Evolutionary conservation across 2,797 vertebrate genomes (phyloP), one percentile per base, ranked within the genome.

Genomic region (Hybognathus amarus): DNA sequence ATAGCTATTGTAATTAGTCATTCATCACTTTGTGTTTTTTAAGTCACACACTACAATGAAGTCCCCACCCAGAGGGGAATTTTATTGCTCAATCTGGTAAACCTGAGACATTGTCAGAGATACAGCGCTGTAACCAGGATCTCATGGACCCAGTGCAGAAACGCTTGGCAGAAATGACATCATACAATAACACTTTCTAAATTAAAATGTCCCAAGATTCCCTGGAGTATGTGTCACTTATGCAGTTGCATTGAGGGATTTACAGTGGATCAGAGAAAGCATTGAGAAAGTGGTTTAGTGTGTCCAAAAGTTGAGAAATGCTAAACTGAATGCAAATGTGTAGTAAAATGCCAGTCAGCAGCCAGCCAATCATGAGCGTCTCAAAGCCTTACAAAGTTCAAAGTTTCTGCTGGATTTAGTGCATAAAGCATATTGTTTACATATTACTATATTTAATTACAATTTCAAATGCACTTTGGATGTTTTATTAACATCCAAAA

Each of bases 1-100:
- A 76, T 76, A 61, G 30, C 74, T 38, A 12, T 40, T 27, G 33
- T 40, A 54, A 68, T 68, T 67, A 66, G 63, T 56, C 66, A 40
- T 42, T 30, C 17, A 59, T 54, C 2, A 10, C 18, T 45, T 80
- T 22, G 10, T 80, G 70, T 79, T 52, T 54, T 13, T 52, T 22
- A 36, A 54, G 47, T 54, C 42, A 42, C 42, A 42, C 59, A 18
- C 36, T 22, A 40, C 54, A 61, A 42, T 24, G 36, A 47, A 36
- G 9, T 50, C 17, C 36, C n/a, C 11, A 42, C 11, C 66, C 13
- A 8, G n/a, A 38, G n/a, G 66, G 20, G 12, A 64, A 9, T 70
- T 80, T 59, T 61, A 59, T 70, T 59, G 50, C 36, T 80, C 78
- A 42, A 2, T 36, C 30, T 8, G 47, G 47, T 54, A 54, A 50